Base-by-base conservation (phyloP, 2,113 vertebrate genomes). In the Myocastor coypus region DNA sequence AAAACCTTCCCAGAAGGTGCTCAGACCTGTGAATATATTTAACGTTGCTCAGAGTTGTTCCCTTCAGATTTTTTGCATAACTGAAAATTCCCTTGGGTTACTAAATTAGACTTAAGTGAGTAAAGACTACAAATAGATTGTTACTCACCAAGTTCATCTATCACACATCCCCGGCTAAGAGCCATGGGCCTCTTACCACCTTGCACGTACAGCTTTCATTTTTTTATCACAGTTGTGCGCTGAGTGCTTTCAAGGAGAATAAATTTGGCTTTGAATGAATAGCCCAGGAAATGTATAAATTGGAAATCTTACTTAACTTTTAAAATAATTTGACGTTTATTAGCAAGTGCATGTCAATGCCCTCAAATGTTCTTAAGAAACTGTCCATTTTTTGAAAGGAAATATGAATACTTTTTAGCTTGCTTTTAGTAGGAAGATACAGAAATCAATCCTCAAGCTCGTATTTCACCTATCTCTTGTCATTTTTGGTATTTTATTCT, bases 261-360 rank as follows among this genome's bases (percentile, higher is more conserved):
- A 96, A 96, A 94, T 92, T 90, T 78, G 57, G 37, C 82, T 97
- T 93, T 87, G 68, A 96, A 93, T 22, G 40, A 96, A 75, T 34
- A 75, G 37, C 63, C 55, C 3, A 59, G 17, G 69, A 97, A 93
- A 95, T 92, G 66, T 83, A 92, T 81, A 94, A 96, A 96, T 81
- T 93, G 82, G 30, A 93, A 92, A n/a, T 69, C 77, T 85, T 86
- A 89, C 84, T 96, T 78, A 92, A 94, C 84, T 92, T 96, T 94
- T 86, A 93, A 97, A 97, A 89, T 97, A 93, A 96, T 93, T 96
- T 93, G 66, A 96, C 28, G 89, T 57, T 87, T 92, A 64, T 1
- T 96, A 97, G 81, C 26, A 73, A 93, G 64, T 88, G 66, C 61
- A 64, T 68, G 68, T 85, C 77, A 88, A 75, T 94, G 68, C 59